Evolutionary conservation across 2,113 vertebrate species (phyloP).

Genomic region (Lanius ludovicianus): DNA sequence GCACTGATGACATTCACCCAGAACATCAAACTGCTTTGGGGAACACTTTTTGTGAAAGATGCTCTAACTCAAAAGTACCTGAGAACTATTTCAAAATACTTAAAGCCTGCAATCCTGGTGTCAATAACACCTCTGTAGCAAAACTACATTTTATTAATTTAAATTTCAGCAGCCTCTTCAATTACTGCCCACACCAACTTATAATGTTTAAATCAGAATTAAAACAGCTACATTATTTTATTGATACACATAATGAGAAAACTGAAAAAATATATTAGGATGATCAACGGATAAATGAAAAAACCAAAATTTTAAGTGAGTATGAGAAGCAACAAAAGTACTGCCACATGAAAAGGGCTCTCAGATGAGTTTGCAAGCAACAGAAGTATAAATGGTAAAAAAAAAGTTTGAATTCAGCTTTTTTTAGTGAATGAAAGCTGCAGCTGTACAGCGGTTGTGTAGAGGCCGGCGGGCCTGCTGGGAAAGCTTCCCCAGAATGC

Average conservation of each 20-base stretch:
- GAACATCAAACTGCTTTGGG: conserved; percentile 27
- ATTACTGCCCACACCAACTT: background rate
- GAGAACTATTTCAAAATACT: background rate
- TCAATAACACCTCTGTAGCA: background rate
- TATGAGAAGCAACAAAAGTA: background rate
- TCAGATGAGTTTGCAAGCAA: background rate
- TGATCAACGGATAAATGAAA: background rate
- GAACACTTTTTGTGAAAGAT: conserved; percentile 14
- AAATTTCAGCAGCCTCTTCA: background rate
- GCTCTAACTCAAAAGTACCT: background rate
- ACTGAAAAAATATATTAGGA: background rate
- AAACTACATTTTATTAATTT: background rate
- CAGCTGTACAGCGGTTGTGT: no score
- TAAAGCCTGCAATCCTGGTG: background rate
- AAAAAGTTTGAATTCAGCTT: background rate
- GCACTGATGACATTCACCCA: background rate
- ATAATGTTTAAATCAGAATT: background rate
- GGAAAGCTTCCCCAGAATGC: no score
- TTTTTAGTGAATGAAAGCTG: no score
- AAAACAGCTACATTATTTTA: background rate
- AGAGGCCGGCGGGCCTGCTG: no score
- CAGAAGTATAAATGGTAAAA: background rate
- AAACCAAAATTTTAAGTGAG: background rate
- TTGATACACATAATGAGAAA: background rate
- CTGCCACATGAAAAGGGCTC: background rate